phyloP scores from a whole-genome alignment of 2,113 vertebrate genomes.

The Petrocephalus microphthalmus region DNA sequence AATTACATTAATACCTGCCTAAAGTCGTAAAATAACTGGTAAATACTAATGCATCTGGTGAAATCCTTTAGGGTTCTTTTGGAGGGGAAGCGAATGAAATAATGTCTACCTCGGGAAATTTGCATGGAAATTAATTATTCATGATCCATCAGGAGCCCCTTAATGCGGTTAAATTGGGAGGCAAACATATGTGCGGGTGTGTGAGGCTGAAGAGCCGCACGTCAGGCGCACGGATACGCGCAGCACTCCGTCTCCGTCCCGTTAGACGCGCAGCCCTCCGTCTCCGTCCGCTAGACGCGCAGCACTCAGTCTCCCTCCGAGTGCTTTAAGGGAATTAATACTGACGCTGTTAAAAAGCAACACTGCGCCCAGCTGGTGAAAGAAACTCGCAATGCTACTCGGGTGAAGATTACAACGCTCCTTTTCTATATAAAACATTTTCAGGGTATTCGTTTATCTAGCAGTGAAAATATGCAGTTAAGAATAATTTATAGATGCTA shows the following conservation, averaged over 20 bases:
- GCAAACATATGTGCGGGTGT: not conserved
- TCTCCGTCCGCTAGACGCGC: not conserved
- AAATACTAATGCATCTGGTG: not conserved
- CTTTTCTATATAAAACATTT: not conserved
- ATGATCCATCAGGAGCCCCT: not conserved
- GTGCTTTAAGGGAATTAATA: conserved; percentile 10
- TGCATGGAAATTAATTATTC: conserved; percentile 8
- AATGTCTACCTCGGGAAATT: conserved; percentile 3
- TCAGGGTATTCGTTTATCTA: not conserved
- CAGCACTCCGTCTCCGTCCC: not conserved
- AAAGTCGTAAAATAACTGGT: not conserved
- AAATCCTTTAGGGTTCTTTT: not conserved
- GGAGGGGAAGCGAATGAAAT: not conserved
- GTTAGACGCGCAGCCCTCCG: no score
- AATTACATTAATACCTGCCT: not conserved
- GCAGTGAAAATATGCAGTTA: not conserved
- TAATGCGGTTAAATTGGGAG: conserved; percentile 10
- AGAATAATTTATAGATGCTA: conserved; percentile 6
- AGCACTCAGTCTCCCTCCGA: not conserved
- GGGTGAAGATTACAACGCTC: not conserved
- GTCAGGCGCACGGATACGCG: not conserved
- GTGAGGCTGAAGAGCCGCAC: not conserved
- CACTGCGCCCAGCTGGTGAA: not conserved
- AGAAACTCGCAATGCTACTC: not conserved
- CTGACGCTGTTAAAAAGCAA: not conserved